phyloP scores from a whole-genome alignment of 2,888 invertebrate genomes.

The Drymonia ruficornis region DNA sequence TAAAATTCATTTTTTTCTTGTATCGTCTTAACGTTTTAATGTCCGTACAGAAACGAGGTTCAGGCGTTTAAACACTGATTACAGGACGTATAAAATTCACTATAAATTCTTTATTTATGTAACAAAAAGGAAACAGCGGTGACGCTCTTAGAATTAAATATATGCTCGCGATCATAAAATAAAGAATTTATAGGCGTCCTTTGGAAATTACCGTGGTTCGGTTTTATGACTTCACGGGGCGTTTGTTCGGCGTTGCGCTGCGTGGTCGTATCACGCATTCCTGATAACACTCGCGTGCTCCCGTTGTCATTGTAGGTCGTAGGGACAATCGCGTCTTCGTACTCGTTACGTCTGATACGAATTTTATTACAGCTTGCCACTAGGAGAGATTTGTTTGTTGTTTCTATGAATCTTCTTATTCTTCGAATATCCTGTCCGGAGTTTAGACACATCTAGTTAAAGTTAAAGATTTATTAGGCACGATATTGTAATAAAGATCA shows the following conservation, averaged over 20 bases:
- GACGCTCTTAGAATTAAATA: constrained; percentile 80
- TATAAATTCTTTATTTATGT: constrained; percentile 76
- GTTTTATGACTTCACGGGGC: constrained; percentile 81
- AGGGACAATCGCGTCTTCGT: constrained; percentile 55
- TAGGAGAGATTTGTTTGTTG: not conserved
- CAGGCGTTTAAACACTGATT: constrained; percentile 67
- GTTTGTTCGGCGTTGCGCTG: constrained; percentile 71
- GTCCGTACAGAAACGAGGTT: constrained; percentile 46
- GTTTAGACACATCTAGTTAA: too few species aligned
- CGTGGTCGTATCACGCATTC: constrained; percentile 72
- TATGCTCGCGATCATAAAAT: constrained; percentile 80
- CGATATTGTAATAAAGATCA: too few species aligned
- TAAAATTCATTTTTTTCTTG: too few species aligned
- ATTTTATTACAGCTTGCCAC: constrained; percentile 28
- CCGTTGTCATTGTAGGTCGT: constrained; percentile 50
- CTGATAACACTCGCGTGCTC: constrained; percentile 60
- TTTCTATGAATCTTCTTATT: too few species aligned
- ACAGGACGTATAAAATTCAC: constrained; percentile 65
- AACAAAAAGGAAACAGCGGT: constrained; percentile 75
- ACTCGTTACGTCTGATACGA: constrained; percentile 20
- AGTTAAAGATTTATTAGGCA: too few species aligned
- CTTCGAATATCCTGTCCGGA: too few species aligned
- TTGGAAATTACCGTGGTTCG: constrained; percentile 78
- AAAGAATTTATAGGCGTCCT: constrained; percentile 83
- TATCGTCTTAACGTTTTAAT: constrained; percentile 59